Evolutionary conservation across 1,140 invertebrate species (phyloP), one percentile per base, ranked within the genome.

Genomic region (Drosophila quadrilineata): DNA sequence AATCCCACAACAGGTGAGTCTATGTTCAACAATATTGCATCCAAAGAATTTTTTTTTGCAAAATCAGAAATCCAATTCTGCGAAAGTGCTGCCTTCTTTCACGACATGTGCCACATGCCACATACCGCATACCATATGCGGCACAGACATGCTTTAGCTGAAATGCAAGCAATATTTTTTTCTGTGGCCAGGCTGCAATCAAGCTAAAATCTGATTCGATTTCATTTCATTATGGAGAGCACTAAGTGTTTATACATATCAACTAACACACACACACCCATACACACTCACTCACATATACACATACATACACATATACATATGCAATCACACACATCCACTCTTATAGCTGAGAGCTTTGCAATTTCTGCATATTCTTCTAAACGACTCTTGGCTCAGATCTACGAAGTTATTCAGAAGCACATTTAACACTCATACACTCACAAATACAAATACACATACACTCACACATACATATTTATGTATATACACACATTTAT

Each of bases 1-100:
- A 85, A 85, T 75, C 79, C 79, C 54, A 79, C 79, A 35, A 62
- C 79, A 85, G 79, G 79, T 85, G 63, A 85, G 79, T 82, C n/a
- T 14, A 43, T 3, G 8, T 19, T 28, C 9, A 14, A 26, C 29
- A 43, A 43, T 6, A 6, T 28, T 21, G 36, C 71, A 64, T 65
- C 38, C 66, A 75, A 57, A 16, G 24, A 45, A 66, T 59, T 50
- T 26, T 6, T 49, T 58, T 64, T 19, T 26, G 28, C 14, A 41
- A 9, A 36, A 46, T 22, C 28, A 46, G 29, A 54, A 63, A 48
- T 40, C 2, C 16, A 19, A 26, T 19, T 8, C 12, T 10, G n/a
- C 26, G 24, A n/a, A n/a, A n/a, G n/a, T 46, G 14, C 14, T 5
- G n/a, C 21, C 9, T 12, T 24, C n/a, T 17, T 36, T 31, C 49